Conservation (phyloP, 2,113 vertebrate species). For the Dasyornis broadbenti region DNA sequence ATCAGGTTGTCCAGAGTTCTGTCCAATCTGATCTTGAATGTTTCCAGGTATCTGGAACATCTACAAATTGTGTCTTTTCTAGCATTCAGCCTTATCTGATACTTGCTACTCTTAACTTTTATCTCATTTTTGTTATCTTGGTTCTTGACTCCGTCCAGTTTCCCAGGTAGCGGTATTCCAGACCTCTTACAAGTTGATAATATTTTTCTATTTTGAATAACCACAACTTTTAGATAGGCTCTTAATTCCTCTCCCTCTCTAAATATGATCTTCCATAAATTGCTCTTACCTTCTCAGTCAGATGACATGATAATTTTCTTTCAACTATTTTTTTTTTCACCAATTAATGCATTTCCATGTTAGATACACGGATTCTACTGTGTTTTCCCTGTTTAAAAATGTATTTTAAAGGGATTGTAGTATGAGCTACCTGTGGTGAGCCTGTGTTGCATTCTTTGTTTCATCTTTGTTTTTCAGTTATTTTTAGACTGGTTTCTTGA, state of each 20-base stretch:
- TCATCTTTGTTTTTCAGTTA: neutral
- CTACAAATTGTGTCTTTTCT: neutral
- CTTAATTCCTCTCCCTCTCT: neutral
- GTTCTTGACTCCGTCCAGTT: neutral
- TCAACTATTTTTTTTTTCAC: neutral
- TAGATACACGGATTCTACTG: neutral
- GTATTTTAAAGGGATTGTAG: neutral
- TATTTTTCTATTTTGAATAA: neutral
- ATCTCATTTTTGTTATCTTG: neutral
- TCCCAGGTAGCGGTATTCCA: neutral
- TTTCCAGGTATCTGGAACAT: neutral
- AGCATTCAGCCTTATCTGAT: neutral
- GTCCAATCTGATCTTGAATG: neutral
- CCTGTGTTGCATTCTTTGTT: neutral
- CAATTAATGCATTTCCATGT: neutral
- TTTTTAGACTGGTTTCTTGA: neutral
- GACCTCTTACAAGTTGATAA: neutral
- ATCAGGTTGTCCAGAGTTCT: neutral
- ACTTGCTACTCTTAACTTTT: neutral
- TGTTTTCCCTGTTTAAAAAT: neutral
- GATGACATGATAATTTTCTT: neutral
- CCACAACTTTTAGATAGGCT: neutral
- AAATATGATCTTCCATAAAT: neutral
- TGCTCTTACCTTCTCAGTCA: neutral
- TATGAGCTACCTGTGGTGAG: neutral